These are phyloP conservation scores for Alethe diademata DNA, from an alignment of 2,113 vertebrate genomes.

Conservation along the genomic window DNA sequence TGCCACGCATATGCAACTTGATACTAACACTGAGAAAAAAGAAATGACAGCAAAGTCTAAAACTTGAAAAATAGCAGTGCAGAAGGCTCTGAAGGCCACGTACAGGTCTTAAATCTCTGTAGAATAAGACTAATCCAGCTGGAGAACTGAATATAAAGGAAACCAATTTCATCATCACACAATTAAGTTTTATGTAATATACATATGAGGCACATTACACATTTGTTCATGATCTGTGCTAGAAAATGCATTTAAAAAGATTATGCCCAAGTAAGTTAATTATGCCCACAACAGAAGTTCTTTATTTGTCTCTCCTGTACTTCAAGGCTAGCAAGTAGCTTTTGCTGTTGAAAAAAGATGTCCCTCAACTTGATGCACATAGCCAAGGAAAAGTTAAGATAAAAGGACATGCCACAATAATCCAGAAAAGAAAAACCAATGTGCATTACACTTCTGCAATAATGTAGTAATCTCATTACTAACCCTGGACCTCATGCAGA, in stretches of 20 bases:
- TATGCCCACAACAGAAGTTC: neutral
- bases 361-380: neutral
- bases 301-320: neutral
- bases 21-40: neutral
- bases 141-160: neutral
- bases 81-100: neutral
- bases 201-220: neutral
- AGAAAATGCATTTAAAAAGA: neutral
- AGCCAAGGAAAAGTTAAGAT: neutral
- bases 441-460: neutral
- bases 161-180: neutral
- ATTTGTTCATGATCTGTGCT: neutral
- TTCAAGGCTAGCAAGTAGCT: neutral
- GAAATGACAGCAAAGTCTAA: neutral
- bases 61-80: neutral
- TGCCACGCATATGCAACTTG: neutral
- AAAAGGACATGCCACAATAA: neutral
- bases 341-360: neutral
- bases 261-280: neutral
- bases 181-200: neutral
- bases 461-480: neutral
- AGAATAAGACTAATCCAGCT: neutral
- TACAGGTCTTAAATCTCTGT: neutral
- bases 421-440: neutral
- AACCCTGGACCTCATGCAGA: neutral